Evolutionary conservation across 2,888 invertebrate species (phyloP).

Genomic region (Keiferia lycopersicella): DNA sequence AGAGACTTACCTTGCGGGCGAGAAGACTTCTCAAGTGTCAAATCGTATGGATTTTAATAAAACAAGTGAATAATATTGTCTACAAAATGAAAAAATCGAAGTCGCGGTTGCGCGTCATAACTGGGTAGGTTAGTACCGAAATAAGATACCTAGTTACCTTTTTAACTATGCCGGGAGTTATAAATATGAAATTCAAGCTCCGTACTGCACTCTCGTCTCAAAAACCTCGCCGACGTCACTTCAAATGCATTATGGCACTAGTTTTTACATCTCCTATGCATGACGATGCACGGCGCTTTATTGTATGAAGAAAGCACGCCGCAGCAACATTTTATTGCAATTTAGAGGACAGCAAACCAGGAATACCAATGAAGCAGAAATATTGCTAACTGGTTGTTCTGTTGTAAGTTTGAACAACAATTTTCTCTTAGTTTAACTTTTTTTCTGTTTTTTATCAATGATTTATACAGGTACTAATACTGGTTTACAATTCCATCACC

Average conservation of each 20-base stretch:
- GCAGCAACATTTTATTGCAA: slow-evolving; percentile 38
- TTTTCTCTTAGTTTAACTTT: too few species aligned
- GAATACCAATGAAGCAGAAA: slow-evolving; percentile 38
- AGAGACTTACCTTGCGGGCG: too few species aligned
- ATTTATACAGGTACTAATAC: too few species aligned
- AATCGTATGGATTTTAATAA: too few species aligned
- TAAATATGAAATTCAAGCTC: background rate
- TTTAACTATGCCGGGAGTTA: background rate
- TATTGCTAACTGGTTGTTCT: background rate
- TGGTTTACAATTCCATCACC: too few species aligned
- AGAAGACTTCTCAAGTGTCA: too few species aligned
- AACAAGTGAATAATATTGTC: too few species aligned
- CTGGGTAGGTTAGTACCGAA: too few species aligned
- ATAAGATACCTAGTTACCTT: too few species aligned
- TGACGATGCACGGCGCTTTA: slow-evolving; percentile 46
- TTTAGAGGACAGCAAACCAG: slow-evolving; percentile 44
- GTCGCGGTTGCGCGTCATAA: too few species aligned
- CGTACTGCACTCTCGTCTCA: background rate
- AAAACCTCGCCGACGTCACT: background rate
- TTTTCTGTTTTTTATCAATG: too few species aligned
- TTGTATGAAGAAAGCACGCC: slow-evolving; percentile 31
- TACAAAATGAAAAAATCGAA: too few species aligned
- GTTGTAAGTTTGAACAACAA: background rate
- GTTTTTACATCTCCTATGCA: slow-evolving; percentile 47
- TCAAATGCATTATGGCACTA: slow-evolving; percentile 42